phyloP scores from a whole-genome alignment of 1,140 invertebrate genomes.

The Zelostemma sp. region DNA sequence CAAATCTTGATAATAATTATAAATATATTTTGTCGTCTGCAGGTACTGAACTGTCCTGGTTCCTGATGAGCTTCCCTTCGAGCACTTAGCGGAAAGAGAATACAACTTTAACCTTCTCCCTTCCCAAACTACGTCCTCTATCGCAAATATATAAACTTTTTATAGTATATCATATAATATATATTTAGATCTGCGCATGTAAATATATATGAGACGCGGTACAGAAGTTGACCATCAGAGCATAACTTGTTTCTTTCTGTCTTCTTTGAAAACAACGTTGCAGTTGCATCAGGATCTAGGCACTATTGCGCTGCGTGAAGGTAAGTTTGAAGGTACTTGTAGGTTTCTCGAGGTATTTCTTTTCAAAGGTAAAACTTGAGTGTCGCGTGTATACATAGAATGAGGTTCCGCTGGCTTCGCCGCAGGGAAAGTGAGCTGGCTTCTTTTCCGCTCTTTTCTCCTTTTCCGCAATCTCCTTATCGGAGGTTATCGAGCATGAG shows the following conservation, averaged over 20 bases:
- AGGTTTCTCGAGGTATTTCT: slow-evolving; percentile 67
- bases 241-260: slow-evolving; percentile 36
- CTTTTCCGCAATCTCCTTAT: slow-evolving; percentile 21
- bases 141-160: slow-evolving; percentile 44
- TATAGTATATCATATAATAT: slow-evolving; percentile 7
- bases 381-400: slow-evolving; percentile 40
- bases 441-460: slow-evolving; percentile 14
- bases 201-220: slow-evolving; percentile 39
- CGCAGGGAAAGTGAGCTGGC: slow-evolving; percentile 30
- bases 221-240: neutral
- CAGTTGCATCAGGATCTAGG: slow-evolving; percentile 55
- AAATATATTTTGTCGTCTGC: slow-evolving; percentile 65
- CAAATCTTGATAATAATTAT: slow-evolving; percentile 50
- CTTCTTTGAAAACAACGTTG: slow-evolving; percentile 33
- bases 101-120: slow-evolving; percentile 30
- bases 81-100: slow-evolving; percentile 32
- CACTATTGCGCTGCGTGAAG: slow-evolving; percentile 68
- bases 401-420: slow-evolving; percentile 32
- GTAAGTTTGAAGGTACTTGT: slow-evolving; percentile 68
- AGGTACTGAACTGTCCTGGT: slow-evolving; percentile 66
- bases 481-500: slow-evolving; percentile 34
- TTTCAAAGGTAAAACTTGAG: slow-evolving; percentile 62
- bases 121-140: slow-evolving; percentile 27
- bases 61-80: slow-evolving; percentile 48
- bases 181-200: slow-evolving; percentile 16